phyloP scores from a whole-genome alignment of 2,888 invertebrate genomes.

The Ctenicera cuprea region DNA sequence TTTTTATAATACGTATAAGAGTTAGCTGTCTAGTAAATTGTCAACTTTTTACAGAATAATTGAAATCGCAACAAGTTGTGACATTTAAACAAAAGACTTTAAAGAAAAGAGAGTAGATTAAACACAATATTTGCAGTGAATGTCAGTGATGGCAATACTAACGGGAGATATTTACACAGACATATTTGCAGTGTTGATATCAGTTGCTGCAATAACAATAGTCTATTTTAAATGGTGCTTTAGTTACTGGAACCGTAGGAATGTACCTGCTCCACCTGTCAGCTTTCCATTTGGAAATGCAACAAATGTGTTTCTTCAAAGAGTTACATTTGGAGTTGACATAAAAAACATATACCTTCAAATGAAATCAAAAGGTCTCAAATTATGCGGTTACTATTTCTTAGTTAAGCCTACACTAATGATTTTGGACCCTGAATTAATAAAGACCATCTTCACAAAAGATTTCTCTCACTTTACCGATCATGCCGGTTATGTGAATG shows the following conservation, averaged over 20 bases:
- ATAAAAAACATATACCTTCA: slow-evolving; percentile 22
- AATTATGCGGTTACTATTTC: slow-evolving; percentile 45
- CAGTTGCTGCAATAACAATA: not conserved
- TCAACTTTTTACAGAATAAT: no score
- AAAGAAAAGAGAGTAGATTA: no score
- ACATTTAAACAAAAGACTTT: no score
- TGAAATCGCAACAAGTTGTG: no score
- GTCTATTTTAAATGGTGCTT: slow-evolving; percentile 42
- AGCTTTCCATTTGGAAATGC: slow-evolving; percentile 47
- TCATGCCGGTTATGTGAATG: slow-evolving; percentile 75
- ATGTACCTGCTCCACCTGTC: no score
- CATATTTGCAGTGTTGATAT: not conserved
- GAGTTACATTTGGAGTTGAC: no score
- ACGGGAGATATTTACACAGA: not conserved
- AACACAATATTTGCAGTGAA: no score
- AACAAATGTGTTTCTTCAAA: slow-evolving; percentile 30
- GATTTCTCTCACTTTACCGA: slow-evolving; percentile 75
- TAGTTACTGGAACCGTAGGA: slow-evolving; percentile 52
- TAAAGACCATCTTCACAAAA: slow-evolving; percentile 74
- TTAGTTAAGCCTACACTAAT: slow-evolving; percentile 46
- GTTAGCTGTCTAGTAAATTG: no score
- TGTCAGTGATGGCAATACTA: not conserved
- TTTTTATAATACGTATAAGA: no score
- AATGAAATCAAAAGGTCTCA: slow-evolving; percentile 36
- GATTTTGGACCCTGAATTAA: slow-evolving; percentile 67